Evolutionary conservation across 2,888 invertebrate genomes (phyloP).

Genomic region (Zonitis immaculata): DNA sequence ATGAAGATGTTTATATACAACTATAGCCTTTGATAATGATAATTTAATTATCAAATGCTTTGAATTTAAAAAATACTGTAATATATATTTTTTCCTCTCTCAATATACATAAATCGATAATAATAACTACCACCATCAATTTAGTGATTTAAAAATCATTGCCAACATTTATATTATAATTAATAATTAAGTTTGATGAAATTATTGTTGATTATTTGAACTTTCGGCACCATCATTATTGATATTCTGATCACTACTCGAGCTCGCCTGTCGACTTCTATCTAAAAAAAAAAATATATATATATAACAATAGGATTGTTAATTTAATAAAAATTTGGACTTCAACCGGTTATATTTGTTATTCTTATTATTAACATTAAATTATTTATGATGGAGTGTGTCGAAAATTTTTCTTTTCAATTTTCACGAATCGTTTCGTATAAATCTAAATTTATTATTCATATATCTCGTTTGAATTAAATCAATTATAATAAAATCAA

Average conservation of each 20-base stretch:
- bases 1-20: neutral
- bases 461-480: too few species aligned
- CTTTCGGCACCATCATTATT: slow-evolving; percentile 9
- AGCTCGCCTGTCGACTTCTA: slow-evolving; percentile 7
- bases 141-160: neutral
- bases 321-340: neutral
- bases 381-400: neutral
- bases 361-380: neutral
- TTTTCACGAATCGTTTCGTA: too few species aligned
- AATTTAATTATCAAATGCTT: neutral
- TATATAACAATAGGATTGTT: neutral
- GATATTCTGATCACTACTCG: slow-evolving; percentile 1
- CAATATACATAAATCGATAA: neutral
- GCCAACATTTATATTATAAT: neutral
- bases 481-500: too few species aligned
- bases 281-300: slow-evolving; percentile 5
- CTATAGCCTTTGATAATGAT: neutral
- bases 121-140: neutral
- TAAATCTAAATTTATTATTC: too few species aligned
- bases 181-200: slow-evolving; percentile 2
- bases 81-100: neutral
- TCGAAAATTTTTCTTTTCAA: neutral
- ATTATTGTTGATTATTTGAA: slow-evolving; percentile 8
- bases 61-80: neutral
- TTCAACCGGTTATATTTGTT: neutral